Evolutionary conservation across 2,888 invertebrate species (phyloP).

Genomic region (Ornithoptera alexandrae): DNA sequence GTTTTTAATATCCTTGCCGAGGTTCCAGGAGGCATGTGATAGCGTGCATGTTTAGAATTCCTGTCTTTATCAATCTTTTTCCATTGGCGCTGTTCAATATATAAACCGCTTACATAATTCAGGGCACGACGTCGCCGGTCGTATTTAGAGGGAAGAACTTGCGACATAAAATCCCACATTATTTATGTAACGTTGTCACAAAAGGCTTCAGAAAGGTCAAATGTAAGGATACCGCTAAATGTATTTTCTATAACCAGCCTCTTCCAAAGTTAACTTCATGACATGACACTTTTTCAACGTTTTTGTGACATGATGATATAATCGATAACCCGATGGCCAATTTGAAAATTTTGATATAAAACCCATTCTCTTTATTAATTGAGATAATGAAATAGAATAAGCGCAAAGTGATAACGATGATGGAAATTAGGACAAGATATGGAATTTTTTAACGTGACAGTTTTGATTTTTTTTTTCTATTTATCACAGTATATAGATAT

Average conservation of each 20-base stretch:
- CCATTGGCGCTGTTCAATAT: slow-evolving; percentile 21
- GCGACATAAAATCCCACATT: slow-evolving; percentile 26
- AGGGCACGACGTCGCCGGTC: slow-evolving; percentile 24
- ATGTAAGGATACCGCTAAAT: slow-evolving; percentile 7
- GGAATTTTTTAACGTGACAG: too few relatives aligned
- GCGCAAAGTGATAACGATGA: too few relatives aligned
- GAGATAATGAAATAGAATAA: too few relatives aligned
- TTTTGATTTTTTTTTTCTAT: too few relatives aligned
- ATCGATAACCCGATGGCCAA: background rate
- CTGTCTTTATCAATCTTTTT: slow-evolving; percentile 28
- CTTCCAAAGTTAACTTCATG: background rate
- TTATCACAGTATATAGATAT: slow-evolving; percentile 49
- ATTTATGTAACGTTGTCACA: slow-evolving; percentile 26
- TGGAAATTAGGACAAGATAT: too few relatives aligned
- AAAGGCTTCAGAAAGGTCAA: slow-evolving; percentile 26
- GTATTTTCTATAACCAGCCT: slow-evolving; percentile 23
- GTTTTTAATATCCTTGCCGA: background rate
- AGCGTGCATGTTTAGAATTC: slow-evolving; percentile 23
- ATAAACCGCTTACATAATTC: slow-evolving; percentile 28
- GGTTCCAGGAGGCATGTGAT: slow-evolving; percentile 10
- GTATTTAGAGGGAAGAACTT: slow-evolving; percentile 28
- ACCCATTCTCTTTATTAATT: too few relatives aligned
- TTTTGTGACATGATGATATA: background rate
- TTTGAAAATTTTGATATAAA: too few relatives aligned
- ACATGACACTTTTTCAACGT: background rate